Evolutionary conservation across 2,888 invertebrate species (phyloP), one percentile per base, ranked within the genome.

Genomic region (Mesorhabditis belari): DNA sequence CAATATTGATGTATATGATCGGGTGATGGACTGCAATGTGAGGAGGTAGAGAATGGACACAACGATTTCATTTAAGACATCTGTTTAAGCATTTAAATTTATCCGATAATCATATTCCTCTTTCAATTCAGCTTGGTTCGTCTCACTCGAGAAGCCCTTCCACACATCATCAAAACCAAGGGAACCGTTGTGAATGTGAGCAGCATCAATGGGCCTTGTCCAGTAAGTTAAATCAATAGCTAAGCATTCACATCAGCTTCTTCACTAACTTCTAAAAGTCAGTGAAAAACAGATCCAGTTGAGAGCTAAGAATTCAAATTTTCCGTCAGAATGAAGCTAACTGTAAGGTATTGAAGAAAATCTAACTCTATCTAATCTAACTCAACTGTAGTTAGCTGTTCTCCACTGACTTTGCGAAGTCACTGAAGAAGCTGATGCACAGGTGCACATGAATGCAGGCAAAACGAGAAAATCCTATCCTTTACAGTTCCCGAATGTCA

Each of bases 101-200:
- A 35, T 28, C 3, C 3, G 19, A 25, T n/a, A 4, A 56, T n/a
- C 64, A 63, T 50, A 9, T 9, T 52, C 1, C 12, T 17, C n/a
- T 35, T 1, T 35, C 44, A 17, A 66, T 70, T 49, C 51, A 77
- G 79, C 57, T 58, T 80, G 24, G 69, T 80, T n/a, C 67, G 69
- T 21, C 52, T 80, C 55, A 79, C 77, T 4, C 67, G 73, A 21
- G 67, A 67, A 5, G 76, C 77, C 17, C 70, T 80, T n/a, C 80
- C 80, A 3, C 73, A 78, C 61, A 65, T 80, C 23, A 70, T 75
- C 51, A 55, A 63, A 19, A 62, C 67, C 17, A 77, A 76, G 82
- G 92, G 92, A 17, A 90, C 88, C 72, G 89, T 94, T 73, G 92
- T 96, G 0, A 96, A 95, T 81, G 90, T 96, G 19, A 71, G 94